Evolutionary conservation across 2,113 vertebrate species (phyloP), one percentile per base, ranked within the genome.

Genomic region (Tenebrosternarchus preto): DNA sequence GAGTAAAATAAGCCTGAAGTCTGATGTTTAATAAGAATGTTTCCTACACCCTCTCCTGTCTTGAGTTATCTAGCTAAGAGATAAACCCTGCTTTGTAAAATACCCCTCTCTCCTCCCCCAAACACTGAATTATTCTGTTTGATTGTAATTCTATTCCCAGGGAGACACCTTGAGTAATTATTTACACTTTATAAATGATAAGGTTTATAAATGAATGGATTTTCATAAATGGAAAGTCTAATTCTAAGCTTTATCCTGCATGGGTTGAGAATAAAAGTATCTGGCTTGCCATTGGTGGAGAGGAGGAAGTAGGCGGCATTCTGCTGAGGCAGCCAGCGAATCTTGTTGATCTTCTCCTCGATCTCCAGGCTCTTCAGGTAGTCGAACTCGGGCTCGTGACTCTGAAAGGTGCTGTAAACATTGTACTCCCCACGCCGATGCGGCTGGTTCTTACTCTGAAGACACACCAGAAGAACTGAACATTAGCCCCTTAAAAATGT

Each of bases 391-490:
- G 95, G 95, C 90, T 96, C 95, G 80, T 96, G 95, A 92, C 95
- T 96, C 94, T 96, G 95, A 93, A 96, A 96, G 88, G 95, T 96
- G 94, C 95, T 96, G 93, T 96, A 96, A 91, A 96, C 95, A 94
- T 96, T 96, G 91, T 96, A 96, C 90, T 96, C 95, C 77, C 95
- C 95, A 82, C 95, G 83, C 61, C 95, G 92, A 80, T 96, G 95
- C 83, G 95, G 92, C 86, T 95, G 95, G 86, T 94, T 94, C 90
- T 95, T 96, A 90, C 95, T 96, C 95, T 96, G 92, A 25, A 80
- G 24, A 74, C 22, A 74, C 0, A 9, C 70, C 1, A 76, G 31
- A 1, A 77, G 31, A 20, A 12, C 5, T 19, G 6, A 36, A 55
- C 24, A 56, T n/a, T n/a, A n/a, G n/a, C n/a, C n/a, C n/a, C n/a